Evolutionary conservation across 2,797 vertebrate species (phyloP).

Genomic region (Pelodytes ibericus): DNA sequence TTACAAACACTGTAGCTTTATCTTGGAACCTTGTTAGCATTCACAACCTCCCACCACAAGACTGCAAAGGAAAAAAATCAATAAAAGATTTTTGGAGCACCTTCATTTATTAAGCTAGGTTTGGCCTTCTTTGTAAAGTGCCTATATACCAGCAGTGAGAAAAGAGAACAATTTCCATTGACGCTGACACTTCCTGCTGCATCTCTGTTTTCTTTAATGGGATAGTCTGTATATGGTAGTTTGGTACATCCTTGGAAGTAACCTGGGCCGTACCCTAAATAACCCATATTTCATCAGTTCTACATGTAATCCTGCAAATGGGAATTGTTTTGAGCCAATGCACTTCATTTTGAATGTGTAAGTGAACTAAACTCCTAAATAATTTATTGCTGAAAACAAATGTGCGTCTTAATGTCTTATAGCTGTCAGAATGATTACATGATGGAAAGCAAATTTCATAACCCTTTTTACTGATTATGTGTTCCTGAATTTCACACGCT

Average conservation of each 20-base stretch:
- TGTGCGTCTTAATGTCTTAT: background rate
- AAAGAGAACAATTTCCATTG: background rate
- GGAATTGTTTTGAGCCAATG: slow-evolving; percentile 25
- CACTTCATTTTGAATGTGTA: slow-evolving; percentile 13
- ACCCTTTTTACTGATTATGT: background rate
- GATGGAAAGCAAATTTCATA: background rate
- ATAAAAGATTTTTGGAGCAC: background rate
- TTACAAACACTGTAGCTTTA: background rate
- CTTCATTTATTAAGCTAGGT: background rate
- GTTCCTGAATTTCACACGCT: background rate
- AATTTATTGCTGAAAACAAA: background rate
- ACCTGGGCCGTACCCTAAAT: background rate
- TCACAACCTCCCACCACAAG: background rate
- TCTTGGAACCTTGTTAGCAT: background rate
- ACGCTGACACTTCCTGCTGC: background rate
- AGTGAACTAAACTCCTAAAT: slow-evolving; percentile 4
- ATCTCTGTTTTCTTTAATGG: background rate
- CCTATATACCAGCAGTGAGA: background rate
- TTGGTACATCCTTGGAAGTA: background rate
- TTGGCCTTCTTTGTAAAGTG: background rate
- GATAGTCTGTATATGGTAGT: background rate
- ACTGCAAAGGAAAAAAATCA: slow-evolving; percentile 6
- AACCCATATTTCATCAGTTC: background rate
- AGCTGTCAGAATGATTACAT: background rate
- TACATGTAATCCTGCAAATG: background rate